Conservation (phyloP, 2,888 invertebrate species). For the Diabrotica balteata region DNA sequence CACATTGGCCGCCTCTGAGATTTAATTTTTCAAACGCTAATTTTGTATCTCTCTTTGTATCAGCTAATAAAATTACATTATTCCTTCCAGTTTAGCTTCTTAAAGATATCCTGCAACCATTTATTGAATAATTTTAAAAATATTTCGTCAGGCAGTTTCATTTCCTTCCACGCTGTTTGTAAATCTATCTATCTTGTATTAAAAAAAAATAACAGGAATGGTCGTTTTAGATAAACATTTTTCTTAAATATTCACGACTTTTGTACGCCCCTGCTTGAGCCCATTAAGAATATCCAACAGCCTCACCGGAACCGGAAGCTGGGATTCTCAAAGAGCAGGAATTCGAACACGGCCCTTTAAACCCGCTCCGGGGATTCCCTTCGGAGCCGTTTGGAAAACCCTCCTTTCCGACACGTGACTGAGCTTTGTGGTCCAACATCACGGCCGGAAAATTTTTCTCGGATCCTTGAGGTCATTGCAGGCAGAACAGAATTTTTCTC, state of each 20-base stretch:
- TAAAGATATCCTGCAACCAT: no score
- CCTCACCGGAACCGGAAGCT: slow-evolving; percentile 41
- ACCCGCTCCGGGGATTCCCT: slow-evolving; percentile 27
- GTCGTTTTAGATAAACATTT: no score
- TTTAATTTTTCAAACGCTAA: no score
- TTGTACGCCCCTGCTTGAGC: slow-evolving; percentile 34
- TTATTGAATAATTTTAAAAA: no score
- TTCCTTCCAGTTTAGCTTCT: no score
- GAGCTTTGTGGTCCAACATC: slow-evolving; percentile 40
- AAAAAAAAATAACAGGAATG: no score
- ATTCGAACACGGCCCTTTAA: slow-evolving; percentile 42
- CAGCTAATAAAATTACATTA: no score
- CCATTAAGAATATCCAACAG: slow-evolving; percentile 40
- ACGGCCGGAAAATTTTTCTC: background rate
- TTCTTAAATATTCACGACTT: background rate
- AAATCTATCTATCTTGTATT: no score
- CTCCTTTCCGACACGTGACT: slow-evolving; percentile 40
- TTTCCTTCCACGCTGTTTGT: no score
- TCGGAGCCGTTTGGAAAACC: slow-evolving; percentile 36
- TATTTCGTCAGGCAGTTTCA: no score
- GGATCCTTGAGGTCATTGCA: slow-evolving; percentile 2
- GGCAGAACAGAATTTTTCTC: background rate
- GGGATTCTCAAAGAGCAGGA: slow-evolving; percentile 40
- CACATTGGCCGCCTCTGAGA: no score
- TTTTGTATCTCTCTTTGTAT: no score